phyloP scores from a whole-genome alignment of 2,113 vertebrate species.

The Burhinus bistriatus region DNA sequence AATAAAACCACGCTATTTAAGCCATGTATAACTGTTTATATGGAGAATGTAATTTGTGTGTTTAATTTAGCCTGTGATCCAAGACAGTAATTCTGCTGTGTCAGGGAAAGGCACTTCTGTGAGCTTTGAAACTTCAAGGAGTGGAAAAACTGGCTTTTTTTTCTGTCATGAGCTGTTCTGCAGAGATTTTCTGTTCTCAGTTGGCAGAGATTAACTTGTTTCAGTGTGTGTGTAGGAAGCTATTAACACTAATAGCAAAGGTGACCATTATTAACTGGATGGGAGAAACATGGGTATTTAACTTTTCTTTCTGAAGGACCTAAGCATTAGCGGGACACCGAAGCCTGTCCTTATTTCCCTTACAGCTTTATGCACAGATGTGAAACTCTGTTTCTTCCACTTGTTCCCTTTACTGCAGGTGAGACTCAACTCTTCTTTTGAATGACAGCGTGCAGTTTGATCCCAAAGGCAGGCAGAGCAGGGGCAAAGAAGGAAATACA shows the following conservation, averaged over 20 bases:
- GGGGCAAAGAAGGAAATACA: not conserved
- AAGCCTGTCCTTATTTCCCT: not conserved
- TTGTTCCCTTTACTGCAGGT: not conserved
- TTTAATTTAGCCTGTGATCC: constrained; percentile 56
- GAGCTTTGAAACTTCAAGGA: constrained; percentile 1
- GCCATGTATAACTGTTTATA: constrained; percentile 41
- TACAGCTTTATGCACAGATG: not conserved
- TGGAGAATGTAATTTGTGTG: constrained; percentile 32
- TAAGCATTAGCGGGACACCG: not conserved
- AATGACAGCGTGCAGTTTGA: not conserved
- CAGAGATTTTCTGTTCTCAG: not conserved
- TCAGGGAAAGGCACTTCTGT: constrained; percentile 15
- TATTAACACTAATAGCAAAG: constrained; percentile 17
- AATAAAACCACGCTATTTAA: constrained; percentile 51
- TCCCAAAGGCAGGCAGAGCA: not conserved
- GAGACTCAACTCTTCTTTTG: not conserved
- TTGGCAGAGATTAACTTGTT: constrained; percentile 7
- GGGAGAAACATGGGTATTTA: not conserved
- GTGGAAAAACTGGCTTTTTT: not conserved
- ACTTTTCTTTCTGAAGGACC: not conserved
- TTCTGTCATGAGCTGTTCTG: not conserved
- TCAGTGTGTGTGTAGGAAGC: not conserved
- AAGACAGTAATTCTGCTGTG: constrained; percentile 38
- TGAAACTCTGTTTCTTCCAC: not conserved
- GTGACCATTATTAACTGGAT: constrained; percentile 1